Conservation (phyloP, 2,797 vertebrate species). For the Thalassophryne amazonica region DNA sequence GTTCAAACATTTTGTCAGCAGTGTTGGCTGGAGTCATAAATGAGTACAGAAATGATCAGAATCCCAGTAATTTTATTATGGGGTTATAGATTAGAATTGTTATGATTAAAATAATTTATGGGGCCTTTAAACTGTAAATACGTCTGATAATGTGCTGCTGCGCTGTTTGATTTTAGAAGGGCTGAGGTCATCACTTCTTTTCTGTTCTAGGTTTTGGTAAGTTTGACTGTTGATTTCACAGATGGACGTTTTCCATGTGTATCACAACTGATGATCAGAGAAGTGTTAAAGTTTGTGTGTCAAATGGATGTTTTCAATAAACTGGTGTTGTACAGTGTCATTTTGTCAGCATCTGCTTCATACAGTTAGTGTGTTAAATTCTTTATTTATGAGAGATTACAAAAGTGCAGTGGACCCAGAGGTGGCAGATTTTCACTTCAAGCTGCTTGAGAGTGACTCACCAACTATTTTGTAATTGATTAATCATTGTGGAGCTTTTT, state of each 20-base stretch:
- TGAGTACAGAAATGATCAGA: not conserved
- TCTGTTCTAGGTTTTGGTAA: too few relatives aligned
- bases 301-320: conserved; percentile 55
- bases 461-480: too few relatives aligned
- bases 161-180: too few relatives aligned
- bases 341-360: not conserved
- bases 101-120: not conserved
- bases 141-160: conserved; percentile 5
- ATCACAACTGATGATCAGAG: not conserved
- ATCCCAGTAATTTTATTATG: not conserved
- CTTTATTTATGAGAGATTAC: too few relatives aligned
- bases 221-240: too few relatives aligned
- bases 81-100: not conserved
- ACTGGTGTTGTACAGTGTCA: conserved; percentile 32
- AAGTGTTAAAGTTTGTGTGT: conserved; percentile 18
- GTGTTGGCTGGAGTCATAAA: not conserved
- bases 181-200: too few relatives aligned
- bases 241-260: not conserved
- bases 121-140: conserved; percentile 44
- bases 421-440: too few relatives aligned
- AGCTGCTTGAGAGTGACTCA: too few relatives aligned
- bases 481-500: too few relatives aligned
- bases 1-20: not conserved
- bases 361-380: not conserved
- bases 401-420: too few relatives aligned